Base-by-base conservation (phyloP, 1,140 invertebrate genomes). In the Triops longicaudatus region DNA sequence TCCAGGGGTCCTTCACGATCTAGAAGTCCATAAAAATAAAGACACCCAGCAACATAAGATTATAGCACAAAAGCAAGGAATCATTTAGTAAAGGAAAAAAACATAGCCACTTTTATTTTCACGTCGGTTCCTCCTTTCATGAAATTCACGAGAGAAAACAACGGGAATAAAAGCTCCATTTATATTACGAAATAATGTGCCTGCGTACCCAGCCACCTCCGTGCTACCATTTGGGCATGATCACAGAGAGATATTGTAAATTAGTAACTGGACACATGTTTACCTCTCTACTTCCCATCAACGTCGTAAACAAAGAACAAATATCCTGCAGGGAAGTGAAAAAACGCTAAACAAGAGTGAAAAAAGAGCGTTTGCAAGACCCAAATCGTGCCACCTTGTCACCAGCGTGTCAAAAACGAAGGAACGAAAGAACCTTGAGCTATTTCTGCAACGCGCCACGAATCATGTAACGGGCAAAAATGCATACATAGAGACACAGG, bases 1-100 rank as follows among this genome's bases (percentile, higher is more conserved):
- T 17, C 50, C 50, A 22, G 50, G 50, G 50, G 50, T 63, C 50
- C 50, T 63, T 63, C 50, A 63, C 50, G 50, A 63, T 63, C 50
- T 63, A 63, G 44, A 63, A 63, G 50, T 63, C 14, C 50, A 63
- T 63, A 63, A 63, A 63, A 63, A 14, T 14, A 63, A 22, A 22
- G 17, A 63, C 50, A 63, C 6, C 50, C 50, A 63, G n/a, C 7
- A 63, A 63, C 14, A 12, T 14, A 63, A 63, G 31, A 2, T 37
- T 63, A 63, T 9, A 63, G 10, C 6, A 22, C 14, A 63, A 63
- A 7, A 22, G 22, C 50, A 63, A 63, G n/a, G 31, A 63, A 63
- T 17, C 50, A 63, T 63, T 63, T 63, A 63, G 14, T 37, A 37
- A 2, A 17, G n/a, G 10, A 63, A 63, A 63, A 63, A 63, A 63